Evolutionary conservation across 2,888 invertebrate species (phyloP), one percentile per base, ranked within the genome.

Genomic region (Lumbricus terrestris): DNA sequence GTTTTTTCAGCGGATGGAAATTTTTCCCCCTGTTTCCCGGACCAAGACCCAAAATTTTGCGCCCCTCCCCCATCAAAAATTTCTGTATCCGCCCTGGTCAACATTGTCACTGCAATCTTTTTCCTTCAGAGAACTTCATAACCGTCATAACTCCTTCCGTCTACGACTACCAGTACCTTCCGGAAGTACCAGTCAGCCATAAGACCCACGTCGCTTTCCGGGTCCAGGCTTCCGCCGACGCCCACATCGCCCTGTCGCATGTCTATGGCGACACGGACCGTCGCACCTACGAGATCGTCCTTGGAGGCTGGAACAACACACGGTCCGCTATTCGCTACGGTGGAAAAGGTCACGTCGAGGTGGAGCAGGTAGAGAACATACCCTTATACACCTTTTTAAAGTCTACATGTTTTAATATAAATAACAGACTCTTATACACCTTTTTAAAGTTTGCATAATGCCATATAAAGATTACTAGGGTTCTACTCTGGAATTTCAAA

Each of bases 141-240:
- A 94, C 94, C 15, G 93, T 94, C 11, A 93, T 94, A 90, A 94
- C 94, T 16, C 94, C 94, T 1, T 93, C 93, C 89, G 91, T 93
- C 34, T 94, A 94, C 92, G 93, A 93, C 90, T 94, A 94, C 91
- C 93, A 93, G 90, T 93, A 93, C 89, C 93, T 94, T 18, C 94
- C 94, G 15, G 94, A 94, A 91, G 94, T 94, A 4, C 92, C 93
- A 0, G 94, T 94, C 82, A 93, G 93, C 91, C 93, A 93, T 90
- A 94, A 94, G 91, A 93, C 93, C 13, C 94, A 93, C 93, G 90
- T 94, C 34, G 93, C 93, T 23, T 94, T 94, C 92, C 93, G 93
- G 92, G 91, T 94, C 82, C 94, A 93, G 91, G 94, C 94, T 8
- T 93, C 93, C 42, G 93, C 93, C 54, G 94, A 94, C 90, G 94